Percentiles rank a stretch among this genome's conserved stretches.
Evolutionary conservation across 64 coral and sea anemone genomes (phyloP).

Genomic region (Pocillopora verrucosa): DNA sequence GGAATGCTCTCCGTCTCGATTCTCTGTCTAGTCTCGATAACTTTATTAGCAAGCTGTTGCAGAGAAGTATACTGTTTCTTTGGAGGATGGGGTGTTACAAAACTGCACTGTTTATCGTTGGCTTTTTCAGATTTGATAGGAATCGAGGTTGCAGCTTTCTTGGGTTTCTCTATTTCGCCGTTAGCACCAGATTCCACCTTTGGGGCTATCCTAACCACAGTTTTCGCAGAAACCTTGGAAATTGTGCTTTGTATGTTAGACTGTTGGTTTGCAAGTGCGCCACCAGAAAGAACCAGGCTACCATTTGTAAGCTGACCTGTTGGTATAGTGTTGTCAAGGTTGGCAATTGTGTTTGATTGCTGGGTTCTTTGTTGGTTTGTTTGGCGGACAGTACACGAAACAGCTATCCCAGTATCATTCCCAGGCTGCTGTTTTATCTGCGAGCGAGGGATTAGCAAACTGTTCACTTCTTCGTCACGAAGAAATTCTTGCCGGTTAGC

Average conservation of each 20-base stretch:
- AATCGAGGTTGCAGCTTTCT: background rate
- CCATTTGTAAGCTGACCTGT: too few species aligned
- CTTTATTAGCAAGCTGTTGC: conserved; percentile 32
- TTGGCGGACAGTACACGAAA: too few species aligned
- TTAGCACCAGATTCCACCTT: background rate
- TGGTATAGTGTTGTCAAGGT: background rate
- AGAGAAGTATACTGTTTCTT: background rate
- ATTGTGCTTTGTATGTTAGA: conserved; percentile 6
- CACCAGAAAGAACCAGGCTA: background rate
- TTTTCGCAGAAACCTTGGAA: background rate
- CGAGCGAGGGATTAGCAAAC: too few species aligned
- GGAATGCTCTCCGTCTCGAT: conserved; percentile 19
- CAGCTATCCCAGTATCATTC: too few species aligned
- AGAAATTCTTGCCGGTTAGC: background rate
- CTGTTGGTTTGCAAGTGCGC: background rate
- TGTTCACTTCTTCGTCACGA: too few species aligned
- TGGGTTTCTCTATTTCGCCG: background rate
- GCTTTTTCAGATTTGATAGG: background rate
- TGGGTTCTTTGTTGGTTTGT: background rate
- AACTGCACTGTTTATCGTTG: conserved; percentile 1
- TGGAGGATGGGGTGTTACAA: background rate
- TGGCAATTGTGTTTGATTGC: background rate
- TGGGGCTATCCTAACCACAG: background rate
- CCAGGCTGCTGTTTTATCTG: too few species aligned
- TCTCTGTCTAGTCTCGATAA: conserved; percentile 22